Evolutionary conservation across 2,113 vertebrate species (phyloP), one percentile per base, ranked within the genome.

Genomic region (Pyrgilauda ruficollis): DNA sequence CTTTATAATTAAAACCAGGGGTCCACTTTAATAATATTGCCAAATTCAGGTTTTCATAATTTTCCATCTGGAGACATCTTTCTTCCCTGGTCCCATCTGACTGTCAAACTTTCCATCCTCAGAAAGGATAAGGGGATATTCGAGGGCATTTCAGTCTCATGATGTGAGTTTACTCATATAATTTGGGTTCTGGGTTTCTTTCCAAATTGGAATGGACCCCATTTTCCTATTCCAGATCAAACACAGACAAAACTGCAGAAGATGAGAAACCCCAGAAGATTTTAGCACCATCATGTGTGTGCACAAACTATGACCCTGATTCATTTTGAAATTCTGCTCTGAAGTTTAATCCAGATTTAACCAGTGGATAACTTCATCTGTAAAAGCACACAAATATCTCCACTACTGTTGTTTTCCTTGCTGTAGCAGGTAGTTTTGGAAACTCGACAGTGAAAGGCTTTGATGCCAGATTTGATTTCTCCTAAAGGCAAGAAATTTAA

Each of bases 41-140:
- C 84, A 87, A 79, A 61, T 85, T 77, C 44, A 85, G 30, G 55
- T 85, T 89, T 91, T 93, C 33, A 52, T 80, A 21, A 28, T 21
- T 84, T 93, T 94, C 68, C 87, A 70, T 81, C 49, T 88, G 84
- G 72, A 94, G 50, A 22, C 14, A 52, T 90, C 70, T 82, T 91
- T 79, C 37, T 85, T 64, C 33, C 26, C 6, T 9, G 35, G 18
- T 79, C 21, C 52, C 47, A 49, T 80, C 27, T 59, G 49, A 56
- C 52, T 50, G 84, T 66, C 52, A 82, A 63, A 69, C 7, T 90
- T 96, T 84, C 82, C 79, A 61, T 35, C 68, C 52, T 74, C 63
- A 73, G 70, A 82, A 78, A 70, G 75, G 27, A 5, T 37, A 41
- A 72, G 7, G 10, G 44, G 39, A 5, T 4, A 7, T 53, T 33